Conservation (phyloP, 2,797 vertebrate genomes). For the Urosaurus nigricauda region DNA sequence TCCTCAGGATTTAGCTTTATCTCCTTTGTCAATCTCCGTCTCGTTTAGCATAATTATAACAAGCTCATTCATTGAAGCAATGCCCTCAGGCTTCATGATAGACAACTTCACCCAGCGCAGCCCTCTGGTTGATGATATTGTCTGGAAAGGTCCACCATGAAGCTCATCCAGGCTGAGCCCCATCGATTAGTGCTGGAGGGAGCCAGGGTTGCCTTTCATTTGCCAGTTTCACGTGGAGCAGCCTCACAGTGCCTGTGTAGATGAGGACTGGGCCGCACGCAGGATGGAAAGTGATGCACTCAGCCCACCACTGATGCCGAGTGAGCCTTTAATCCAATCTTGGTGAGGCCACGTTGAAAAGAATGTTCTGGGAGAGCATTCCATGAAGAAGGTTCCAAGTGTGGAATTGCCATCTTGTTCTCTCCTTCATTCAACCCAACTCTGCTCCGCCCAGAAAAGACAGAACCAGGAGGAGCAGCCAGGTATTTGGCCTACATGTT, state of each 20-base stretch:
- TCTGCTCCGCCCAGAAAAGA: background rate
- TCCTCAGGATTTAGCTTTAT: constrained; percentile 82
- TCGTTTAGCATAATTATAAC: constrained; percentile 81
- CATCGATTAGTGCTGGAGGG: constrained; percentile 85
- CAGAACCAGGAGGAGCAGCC: background rate
- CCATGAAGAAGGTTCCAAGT: background rate
- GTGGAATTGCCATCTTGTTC: background rate
- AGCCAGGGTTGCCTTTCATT: constrained; percentile 84
- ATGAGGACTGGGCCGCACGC: background rate
- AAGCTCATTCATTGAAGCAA: constrained; percentile 80
- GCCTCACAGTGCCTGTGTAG: background rate
- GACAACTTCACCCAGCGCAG: constrained; percentile 84
- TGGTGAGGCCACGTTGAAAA: background rate
- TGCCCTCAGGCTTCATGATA: constrained; percentile 87
- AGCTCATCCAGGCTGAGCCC: constrained; percentile 80
- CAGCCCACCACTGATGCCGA: background rate
- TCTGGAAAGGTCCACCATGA: constrained; percentile 79
- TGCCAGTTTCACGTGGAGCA: constrained; percentile 79
- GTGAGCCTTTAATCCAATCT: background rate
- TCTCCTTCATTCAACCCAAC: background rate
- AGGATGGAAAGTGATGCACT: background rate
- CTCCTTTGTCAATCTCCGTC: constrained; percentile 88
- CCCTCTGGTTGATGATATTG: constrained; percentile 80
- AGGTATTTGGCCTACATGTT: background rate
- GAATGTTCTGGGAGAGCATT: background rate